Evolutionary conservation across 1,140 invertebrate species (phyloP).

Genomic region (Cotesia chilonis): DNA sequence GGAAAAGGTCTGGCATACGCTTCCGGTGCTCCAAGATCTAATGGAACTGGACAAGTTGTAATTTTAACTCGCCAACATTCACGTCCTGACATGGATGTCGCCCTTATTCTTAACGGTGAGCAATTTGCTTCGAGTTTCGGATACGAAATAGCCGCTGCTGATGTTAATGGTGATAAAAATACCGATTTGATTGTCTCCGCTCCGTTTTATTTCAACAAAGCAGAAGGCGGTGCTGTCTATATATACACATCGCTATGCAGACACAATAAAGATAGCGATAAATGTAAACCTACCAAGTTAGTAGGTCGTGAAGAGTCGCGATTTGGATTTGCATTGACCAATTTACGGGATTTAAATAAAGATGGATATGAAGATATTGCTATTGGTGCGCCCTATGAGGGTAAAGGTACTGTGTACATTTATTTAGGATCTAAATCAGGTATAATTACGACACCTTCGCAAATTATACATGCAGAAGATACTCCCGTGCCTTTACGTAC

Average conservation of each 20-base stretch:
- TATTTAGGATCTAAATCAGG: slow-evolving; percentile 83
- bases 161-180: slow-evolving; percentile 85
- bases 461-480: slow-evolving; percentile 71
- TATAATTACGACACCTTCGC: slow-evolving; percentile 77
- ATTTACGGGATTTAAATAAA: slow-evolving; percentile 90
- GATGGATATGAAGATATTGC: slow-evolving; percentile 90
- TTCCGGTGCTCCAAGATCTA: slow-evolving; percentile 85
- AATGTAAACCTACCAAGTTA: slow-evolving; percentile 57
- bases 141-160: slow-evolving; percentile 83
- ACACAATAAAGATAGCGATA: slow-evolving; percentile 48
- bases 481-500: slow-evolving; percentile 71
- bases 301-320: slow-evolving; percentile 65
- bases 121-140: slow-evolving; percentile 90
- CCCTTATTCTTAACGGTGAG: slow-evolving; percentile 78
- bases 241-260: slow-evolving; percentile 76
- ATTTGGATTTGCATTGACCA: slow-evolving; percentile 87
- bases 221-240: slow-evolving; percentile 88
- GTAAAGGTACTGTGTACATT: slow-evolving; percentile 84
- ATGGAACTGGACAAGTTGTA: slow-evolving; percentile 86
- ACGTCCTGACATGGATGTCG: slow-evolving; percentile 70
- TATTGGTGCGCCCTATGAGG: slow-evolving; percentile 92
- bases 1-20: slow-evolving; percentile 74
- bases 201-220: slow-evolving; percentile 87
- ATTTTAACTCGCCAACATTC: slow-evolving; percentile 74
- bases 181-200: slow-evolving; percentile 90